Evolutionary conservation across 2,113 vertebrate species (phyloP).

Genomic region (Microcebus murinus): DNA sequence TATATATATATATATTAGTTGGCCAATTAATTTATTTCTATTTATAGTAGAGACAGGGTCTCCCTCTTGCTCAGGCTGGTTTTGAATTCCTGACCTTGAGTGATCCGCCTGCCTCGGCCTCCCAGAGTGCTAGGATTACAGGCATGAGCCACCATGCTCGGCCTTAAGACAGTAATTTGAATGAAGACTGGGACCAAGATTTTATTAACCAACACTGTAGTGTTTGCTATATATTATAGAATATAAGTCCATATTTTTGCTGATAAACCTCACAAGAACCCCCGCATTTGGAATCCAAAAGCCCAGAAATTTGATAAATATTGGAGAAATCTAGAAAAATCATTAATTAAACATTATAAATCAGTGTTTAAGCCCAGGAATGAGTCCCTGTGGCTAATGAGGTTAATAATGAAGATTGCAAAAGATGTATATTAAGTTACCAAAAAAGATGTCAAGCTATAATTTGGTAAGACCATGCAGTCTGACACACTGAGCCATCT

Average conservation of each 20-base stretch:
- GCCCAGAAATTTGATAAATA: neutral
- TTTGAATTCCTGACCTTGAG: no score
- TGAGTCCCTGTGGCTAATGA: neutral
- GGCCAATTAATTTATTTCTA: no score
- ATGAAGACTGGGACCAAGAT: neutral
- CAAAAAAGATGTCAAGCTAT: neutral
- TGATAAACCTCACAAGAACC: neutral
- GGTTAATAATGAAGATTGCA: neutral
- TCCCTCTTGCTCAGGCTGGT: no score
- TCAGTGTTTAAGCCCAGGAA: neutral
- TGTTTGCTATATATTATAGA: neutral
- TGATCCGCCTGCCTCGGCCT: no score
- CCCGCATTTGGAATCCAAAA: neutral
- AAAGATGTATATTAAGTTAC: neutral
- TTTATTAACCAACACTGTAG: neutral
- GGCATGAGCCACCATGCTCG: no score
- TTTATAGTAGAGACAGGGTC: no score
- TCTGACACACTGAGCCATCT: neutral
- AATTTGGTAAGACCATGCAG: neutral
- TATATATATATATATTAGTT: no score
- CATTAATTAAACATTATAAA: conserved; percentile 36
- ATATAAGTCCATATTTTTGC: neutral
- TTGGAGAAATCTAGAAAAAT: neutral
- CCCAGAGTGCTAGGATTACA: no score
- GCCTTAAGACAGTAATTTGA: neutral